Conservation (phyloP, 2,888 invertebrate species). For the Mythimna ferrago region DNA sequence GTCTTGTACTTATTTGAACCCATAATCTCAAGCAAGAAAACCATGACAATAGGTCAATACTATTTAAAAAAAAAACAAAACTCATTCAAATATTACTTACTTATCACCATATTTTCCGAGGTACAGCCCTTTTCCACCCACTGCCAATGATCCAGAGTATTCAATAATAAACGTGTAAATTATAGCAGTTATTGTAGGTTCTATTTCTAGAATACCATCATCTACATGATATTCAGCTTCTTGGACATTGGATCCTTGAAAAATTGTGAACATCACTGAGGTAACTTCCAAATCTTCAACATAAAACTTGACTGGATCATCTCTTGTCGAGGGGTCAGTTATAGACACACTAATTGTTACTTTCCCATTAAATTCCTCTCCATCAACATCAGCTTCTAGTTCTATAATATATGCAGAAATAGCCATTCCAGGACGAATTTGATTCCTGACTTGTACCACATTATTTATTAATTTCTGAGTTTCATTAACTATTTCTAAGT, state of each 20-base stretch:
- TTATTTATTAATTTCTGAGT: conserved; percentile 5
- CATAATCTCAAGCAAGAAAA: background rate
- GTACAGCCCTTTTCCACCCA: conserved; percentile 70
- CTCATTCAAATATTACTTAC: conserved; percentile 67
- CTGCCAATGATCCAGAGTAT: conserved; percentile 70
- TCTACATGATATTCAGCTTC: conserved; percentile 68
- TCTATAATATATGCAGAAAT: conserved; percentile 70
- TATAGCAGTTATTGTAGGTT: conserved; percentile 62
- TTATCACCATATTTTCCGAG: conserved; percentile 65
- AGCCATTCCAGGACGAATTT: conserved; percentile 75
- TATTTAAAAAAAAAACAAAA: background rate
- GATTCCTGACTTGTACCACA: conserved; percentile 54
- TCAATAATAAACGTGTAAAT: conserved; percentile 72
- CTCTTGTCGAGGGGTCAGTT: conserved; percentile 63
- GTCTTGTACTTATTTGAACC: background rate
- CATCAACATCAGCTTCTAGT: conserved; percentile 66
- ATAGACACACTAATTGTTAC: conserved; percentile 68
- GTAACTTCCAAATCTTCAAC: conserved; percentile 67
- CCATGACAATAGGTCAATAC: background rate
- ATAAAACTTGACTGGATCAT: conserved; percentile 71
- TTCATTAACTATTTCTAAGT: conserved; percentile 18
- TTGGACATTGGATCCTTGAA: conserved; percentile 58
- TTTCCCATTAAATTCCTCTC: conserved; percentile 71
- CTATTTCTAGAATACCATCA: conserved; percentile 71
- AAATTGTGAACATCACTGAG: conserved; percentile 68